These are phyloP conservation scores for Cyrtodaria siliqua DNA, from an alignment of 2,888 invertebrate genomes.

Conservation along the genomic window DNA sequence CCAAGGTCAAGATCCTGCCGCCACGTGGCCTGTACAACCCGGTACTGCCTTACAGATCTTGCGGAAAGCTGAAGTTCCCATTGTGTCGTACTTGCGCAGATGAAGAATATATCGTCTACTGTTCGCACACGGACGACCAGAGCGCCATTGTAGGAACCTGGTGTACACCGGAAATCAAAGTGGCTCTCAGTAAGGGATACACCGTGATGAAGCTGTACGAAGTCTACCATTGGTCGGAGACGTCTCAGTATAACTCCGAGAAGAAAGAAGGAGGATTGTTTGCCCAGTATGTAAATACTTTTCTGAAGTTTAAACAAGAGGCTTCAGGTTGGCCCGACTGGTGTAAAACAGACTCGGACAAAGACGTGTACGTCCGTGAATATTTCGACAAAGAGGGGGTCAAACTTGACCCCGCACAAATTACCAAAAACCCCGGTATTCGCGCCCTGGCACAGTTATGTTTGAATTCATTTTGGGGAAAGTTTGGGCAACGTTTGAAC, in stretches of 20 bases:
- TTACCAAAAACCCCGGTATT: conserved; percentile 47
- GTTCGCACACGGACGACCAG: conserved; percentile 75
- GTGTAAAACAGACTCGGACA: conserved; percentile 61
- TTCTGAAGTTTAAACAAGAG: conserved; percentile 72
- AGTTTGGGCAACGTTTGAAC: conserved; percentile 50
- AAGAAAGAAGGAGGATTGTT: conserved; percentile 72
- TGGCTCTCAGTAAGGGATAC: conserved; percentile 80
- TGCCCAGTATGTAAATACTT: conserved; percentile 77
- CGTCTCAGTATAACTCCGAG: conserved; percentile 48
- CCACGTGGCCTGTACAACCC: conserved; percentile 76
- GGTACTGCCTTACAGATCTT: conserved; percentile 75
- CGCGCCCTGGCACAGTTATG: conserved; percentile 45
- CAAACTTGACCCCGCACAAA: conserved; percentile 25
- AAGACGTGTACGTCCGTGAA: conserved; percentile 55
- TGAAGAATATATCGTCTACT: conserved; percentile 65
- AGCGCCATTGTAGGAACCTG: conserved; percentile 78
- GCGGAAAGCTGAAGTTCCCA: conserved; percentile 80
- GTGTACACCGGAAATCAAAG: conserved; percentile 81
- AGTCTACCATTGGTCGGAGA: conserved; percentile 75
- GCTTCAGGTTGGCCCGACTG: conserved; percentile 63
- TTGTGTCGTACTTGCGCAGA: conserved; percentile 78
- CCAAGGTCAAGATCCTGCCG: conserved; percentile 72
- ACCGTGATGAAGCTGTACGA: conserved; percentile 76
- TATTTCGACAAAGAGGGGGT: conserved; percentile 62
- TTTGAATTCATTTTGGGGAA: conserved; percentile 63